phyloP scores from a whole-genome alignment of 2,113 vertebrate genomes.

The Tricholaema leucomelas region DNA sequence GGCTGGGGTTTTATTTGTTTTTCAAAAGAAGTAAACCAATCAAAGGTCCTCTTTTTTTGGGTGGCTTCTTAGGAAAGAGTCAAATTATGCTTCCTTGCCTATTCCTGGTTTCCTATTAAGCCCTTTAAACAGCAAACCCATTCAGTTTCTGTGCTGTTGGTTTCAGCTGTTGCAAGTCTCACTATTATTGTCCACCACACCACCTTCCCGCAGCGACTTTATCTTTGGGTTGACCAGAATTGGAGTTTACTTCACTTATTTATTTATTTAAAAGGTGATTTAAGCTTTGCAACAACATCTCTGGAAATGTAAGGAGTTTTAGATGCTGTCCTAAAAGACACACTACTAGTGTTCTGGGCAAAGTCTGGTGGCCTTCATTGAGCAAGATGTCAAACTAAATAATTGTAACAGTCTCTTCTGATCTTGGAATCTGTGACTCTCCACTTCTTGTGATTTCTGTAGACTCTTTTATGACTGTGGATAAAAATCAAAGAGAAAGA shows the following conservation, averaged over 20 bases:
- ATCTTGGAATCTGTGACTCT: background rate
- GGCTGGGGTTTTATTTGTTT: background rate
- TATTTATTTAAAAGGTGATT: background rate
- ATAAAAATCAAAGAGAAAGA: background rate
- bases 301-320: background rate
- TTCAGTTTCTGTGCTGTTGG: background rate
- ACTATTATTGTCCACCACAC: background rate
- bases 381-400: conserved; percentile 23
- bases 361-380: background rate
- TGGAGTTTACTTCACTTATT: background rate
- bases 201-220: background rate
- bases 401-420: background rate
- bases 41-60: background rate
- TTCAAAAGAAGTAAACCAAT: background rate
- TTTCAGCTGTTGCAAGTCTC: background rate
- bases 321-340: background rate
- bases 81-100: background rate
- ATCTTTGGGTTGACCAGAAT: background rate
- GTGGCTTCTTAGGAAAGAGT: background rate
- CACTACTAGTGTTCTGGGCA: background rate
- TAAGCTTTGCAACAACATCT: background rate
- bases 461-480: background rate
- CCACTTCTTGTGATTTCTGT: background rate
- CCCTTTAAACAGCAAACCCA: background rate
- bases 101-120: background rate